A percentile compares a stretch with the other conserved stretches of the same genome.
Evolutionary conservation across 2,797 vertebrate species (phyloP).

Genomic region (Meriones psammophilus): DNA sequence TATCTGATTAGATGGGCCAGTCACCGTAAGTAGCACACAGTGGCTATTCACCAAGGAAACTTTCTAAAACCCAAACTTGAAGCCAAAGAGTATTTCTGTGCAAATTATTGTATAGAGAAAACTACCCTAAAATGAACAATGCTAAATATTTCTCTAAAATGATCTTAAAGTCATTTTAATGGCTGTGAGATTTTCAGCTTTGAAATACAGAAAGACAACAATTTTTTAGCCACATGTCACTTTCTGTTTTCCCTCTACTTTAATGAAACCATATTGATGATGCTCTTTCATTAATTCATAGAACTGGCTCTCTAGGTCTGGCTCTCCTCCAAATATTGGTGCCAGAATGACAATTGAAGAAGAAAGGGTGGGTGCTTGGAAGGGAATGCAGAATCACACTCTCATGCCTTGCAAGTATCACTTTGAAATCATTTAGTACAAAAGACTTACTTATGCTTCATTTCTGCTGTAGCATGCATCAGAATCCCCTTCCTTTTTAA

Average conservation of each 20-base stretch:
- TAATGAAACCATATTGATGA: not conserved
- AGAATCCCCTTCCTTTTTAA: not conserved
- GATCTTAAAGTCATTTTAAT: not conserved
- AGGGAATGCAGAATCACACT: not conserved
- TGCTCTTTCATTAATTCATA: not conserved
- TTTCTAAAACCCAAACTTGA: not conserved
- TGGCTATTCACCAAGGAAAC: not conserved
- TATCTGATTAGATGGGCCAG: not conserved
- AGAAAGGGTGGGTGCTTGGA: not conserved
- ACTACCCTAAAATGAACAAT: not conserved
- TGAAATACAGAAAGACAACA: not conserved
- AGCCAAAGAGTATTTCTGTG: not conserved
- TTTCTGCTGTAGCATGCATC: not conserved
- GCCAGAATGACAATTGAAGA: not conserved
- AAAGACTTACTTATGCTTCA: not conserved
- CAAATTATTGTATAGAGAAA: not conserved
- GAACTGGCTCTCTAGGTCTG: not conserved
- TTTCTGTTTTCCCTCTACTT: not conserved
- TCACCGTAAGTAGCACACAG: not conserved
- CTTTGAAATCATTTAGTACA: not conserved
- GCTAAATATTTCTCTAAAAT: not conserved
- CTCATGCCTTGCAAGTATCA: not conserved
- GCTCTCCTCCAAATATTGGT: not conserved
- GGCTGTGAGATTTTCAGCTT: constrained; percentile 3
- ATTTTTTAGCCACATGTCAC: not conserved